Percentiles rank a stretch among this genome's conserved stretches.
Conservation (phyloP, 2,113 vertebrate species). For the Actinemys pallida region DNA sequence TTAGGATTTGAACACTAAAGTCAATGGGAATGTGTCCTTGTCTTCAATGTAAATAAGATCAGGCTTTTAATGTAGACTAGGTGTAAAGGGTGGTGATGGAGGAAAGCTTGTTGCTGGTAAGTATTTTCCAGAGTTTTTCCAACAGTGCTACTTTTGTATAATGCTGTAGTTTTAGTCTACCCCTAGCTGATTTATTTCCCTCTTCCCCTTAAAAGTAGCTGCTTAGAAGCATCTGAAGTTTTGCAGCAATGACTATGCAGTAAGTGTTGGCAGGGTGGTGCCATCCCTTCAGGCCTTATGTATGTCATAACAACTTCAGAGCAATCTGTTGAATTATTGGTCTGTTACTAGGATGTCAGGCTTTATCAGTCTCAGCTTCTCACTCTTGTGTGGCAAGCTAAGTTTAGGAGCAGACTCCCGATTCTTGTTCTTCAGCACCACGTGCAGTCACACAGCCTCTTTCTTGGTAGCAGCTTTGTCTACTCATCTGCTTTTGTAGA, state of each 20-base stretch:
- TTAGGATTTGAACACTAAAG: not conserved
- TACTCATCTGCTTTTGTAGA: not conserved
- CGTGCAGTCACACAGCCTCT: rapidly evolving
- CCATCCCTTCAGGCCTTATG: not conserved
- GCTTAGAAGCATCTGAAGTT: not conserved
- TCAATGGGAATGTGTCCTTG: not conserved
- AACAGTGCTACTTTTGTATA: rapidly evolving
- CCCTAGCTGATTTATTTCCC: not conserved
- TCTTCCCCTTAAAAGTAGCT: not conserved
- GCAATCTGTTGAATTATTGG: not conserved
- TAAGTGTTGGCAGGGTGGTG: not conserved
- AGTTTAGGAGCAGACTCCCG: not conserved
- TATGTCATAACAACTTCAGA: not conserved
- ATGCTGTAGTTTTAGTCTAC: not conserved
- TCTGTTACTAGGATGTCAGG: not conserved
- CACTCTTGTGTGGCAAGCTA: not conserved
- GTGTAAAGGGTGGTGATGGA: not conserved
- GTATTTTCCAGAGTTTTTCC: not conserved
- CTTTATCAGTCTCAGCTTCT: not conserved
- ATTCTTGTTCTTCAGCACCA: not conserved
- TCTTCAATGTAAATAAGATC: rapidly evolving
- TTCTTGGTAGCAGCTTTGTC: rapidly evolving
- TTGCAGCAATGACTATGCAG: not conserved
- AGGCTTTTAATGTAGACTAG: not conserved
- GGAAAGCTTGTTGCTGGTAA: not conserved